Evolutionary conservation across 2,888 invertebrate genomes (phyloP).

Genomic region (Augiades crinisus): DNA sequence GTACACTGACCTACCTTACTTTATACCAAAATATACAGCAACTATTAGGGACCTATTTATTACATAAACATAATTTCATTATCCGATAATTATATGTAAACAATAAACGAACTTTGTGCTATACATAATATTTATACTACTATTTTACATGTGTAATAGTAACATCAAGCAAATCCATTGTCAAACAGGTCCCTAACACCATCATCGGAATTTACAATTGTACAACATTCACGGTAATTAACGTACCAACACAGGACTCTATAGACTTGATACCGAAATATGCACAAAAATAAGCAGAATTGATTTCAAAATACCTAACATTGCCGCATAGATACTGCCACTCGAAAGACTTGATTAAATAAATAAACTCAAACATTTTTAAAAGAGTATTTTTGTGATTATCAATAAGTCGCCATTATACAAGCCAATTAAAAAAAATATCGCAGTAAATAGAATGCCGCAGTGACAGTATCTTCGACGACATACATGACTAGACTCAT

Average conservation of each 20-base stretch:
- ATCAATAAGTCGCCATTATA: neutral
- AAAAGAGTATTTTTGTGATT: neutral
- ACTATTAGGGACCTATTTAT: slow-evolving; percentile 18
- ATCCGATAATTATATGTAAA: neutral
- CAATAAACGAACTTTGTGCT: slow-evolving; percentile 9
- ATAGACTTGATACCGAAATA: slow-evolving; percentile 9
- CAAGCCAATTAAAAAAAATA: no score
- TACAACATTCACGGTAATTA: slow-evolving; percentile 10
- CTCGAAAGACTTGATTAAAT: neutral
- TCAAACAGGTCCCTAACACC: slow-evolving; percentile 24
- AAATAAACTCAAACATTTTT: neutral
- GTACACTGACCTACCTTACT: slow-evolving; percentile 38
- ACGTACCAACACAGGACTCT: slow-evolving; percentile 10
- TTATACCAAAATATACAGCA: slow-evolving; percentile 41
- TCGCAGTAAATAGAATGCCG: no score
- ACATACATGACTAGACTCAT: neutral
- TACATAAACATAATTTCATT: slow-evolving; percentile 9
- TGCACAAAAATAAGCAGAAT: slow-evolving; percentile 3
- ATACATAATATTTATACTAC: slow-evolving; percentile 4
- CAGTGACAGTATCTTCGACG: neutral
- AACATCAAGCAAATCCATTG: slow-evolving; percentile 23
- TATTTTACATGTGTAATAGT: slow-evolving; percentile 15
- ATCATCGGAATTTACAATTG: slow-evolving; percentile 22
- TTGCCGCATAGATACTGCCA: neutral
- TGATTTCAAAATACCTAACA: neutral